Conservation (phyloP, 1,140 invertebrate species). For the Drosophila chauvacae region DNA sequence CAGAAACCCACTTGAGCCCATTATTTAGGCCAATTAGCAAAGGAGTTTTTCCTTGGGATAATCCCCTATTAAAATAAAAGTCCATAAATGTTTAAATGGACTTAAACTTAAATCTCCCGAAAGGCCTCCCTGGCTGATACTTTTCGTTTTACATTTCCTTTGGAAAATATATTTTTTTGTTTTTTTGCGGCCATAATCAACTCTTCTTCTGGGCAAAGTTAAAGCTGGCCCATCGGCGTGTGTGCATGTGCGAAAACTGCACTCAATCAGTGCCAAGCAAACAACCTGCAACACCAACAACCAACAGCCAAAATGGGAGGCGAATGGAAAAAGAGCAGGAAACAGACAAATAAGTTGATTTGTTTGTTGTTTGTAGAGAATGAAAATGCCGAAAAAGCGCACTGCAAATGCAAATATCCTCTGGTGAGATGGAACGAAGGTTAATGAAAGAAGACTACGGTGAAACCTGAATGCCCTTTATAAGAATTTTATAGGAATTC, state of each 20-base stretch:
- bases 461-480: conserved; percentile 5
- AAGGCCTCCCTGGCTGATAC: neutral
- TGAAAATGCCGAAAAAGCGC: conserved; percentile 74
- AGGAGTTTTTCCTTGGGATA: conserved; percentile 8
- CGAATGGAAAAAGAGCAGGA: conserved; percentile 34
- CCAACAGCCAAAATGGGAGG: conserved; percentile 21
- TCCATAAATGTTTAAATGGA: neutral
- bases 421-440: conserved; percentile 8
- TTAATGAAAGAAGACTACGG: neutral
- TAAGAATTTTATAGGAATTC: too few species aligned
- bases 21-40: conserved; percentile 61
- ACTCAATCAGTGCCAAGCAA: conserved; percentile 68
- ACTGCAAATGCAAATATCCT: conserved; percentile 62
- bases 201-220: conserved; percentile 32
- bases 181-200: conserved; percentile 29
- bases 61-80: conserved; percentile 4
- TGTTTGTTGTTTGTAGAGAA: conserved; percentile 75
- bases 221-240: conserved; percentile 13
- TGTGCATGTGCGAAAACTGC: conserved; percentile 40
- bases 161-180: neutral
- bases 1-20: conserved; percentile 15
- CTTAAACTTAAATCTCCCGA: neutral
- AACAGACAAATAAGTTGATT: conserved; percentile 75
- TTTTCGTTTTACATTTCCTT: neutral
- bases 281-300: conserved; percentile 33